These are phyloP conservation scores for Pseudochromis fuscus DNA, from an alignment of 2,797 vertebrate species.

Conservation along the genomic window DNA sequence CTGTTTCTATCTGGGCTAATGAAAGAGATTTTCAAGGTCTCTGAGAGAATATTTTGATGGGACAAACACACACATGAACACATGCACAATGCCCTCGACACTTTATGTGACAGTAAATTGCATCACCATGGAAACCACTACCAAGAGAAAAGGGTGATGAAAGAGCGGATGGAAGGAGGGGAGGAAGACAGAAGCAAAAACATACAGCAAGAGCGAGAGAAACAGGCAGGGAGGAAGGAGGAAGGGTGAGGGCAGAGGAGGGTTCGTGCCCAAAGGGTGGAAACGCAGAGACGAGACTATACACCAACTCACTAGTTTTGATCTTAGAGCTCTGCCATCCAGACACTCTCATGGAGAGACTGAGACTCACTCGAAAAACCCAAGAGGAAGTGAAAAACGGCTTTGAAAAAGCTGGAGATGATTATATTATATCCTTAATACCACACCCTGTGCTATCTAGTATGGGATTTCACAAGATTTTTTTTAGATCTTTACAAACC, in stretches of 20 bases:
- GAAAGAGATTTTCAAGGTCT: constrained; percentile 69
- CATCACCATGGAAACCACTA: constrained; percentile 85
- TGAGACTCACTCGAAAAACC: constrained; percentile 30
- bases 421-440: constrained; percentile 39
- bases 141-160: constrained; percentile 68
- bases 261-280: constrained; percentile 57
- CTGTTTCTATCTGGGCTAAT: constrained; percentile 50
- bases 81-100: constrained; percentile 62
- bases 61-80: constrained; percentile 50
- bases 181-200: constrained; percentile 31
- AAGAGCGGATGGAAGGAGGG: constrained; percentile 51
- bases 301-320: constrained; percentile 56
- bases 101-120: constrained; percentile 77
- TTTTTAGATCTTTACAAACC: background rate
- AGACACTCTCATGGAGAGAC: constrained; percentile 32
- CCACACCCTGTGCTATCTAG: constrained; percentile 13
- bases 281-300: constrained; percentile 45
- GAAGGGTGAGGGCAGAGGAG: constrained; percentile 18
- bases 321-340: constrained; percentile 53
- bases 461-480: constrained; percentile 5
- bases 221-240: constrained; percentile 7
- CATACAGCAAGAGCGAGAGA: constrained; percentile 23
- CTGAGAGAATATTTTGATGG: constrained; percentile 67
- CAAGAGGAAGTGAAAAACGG: constrained; percentile 33
- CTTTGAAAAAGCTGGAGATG: constrained; percentile 52